Conservation (phyloP, 2,888 invertebrate species). For the Maniola hyperantus region DNA sequence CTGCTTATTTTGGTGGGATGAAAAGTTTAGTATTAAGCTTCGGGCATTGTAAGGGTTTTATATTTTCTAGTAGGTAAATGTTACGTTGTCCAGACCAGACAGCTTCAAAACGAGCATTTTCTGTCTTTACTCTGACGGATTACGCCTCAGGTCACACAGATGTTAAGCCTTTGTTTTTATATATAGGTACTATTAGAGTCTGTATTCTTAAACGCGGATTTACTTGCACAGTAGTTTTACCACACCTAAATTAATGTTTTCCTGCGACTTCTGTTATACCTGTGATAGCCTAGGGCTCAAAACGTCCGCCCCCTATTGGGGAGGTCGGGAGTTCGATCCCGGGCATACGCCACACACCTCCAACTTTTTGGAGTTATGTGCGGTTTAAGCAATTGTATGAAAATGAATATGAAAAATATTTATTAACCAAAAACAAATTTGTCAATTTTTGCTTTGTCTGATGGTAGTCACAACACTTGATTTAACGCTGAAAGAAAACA, state of each 20-base stretch:
- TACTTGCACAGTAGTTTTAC: neutral
- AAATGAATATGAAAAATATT: no score
- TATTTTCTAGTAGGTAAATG: constrained; percentile 1
- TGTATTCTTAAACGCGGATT: neutral
- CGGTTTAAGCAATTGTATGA: no score
- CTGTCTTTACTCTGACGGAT: constrained; percentile 10
- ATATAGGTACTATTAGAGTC: neutral
- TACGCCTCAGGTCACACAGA: constrained; percentile 1
- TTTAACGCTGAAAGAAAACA: no score
- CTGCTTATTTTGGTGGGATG: constrained; percentile 15
- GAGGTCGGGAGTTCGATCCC: no score
- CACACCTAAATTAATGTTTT: neutral
- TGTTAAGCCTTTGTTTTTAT: neutral
- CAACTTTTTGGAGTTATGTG: no score
- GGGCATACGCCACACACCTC: no score
- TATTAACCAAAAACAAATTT: no score
- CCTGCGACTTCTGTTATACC: no score
- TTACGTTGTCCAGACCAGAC: constrained; percentile 16
- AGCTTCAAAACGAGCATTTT: constrained; percentile 7
- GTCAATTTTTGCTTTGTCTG: no score
- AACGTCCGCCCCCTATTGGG: no score
- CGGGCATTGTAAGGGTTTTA: constrained; percentile 3
- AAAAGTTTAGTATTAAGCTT: constrained; percentile 15
- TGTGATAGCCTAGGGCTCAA: no score
- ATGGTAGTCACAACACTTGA: no score